phyloP scores from a whole-genome alignment of 2,888 invertebrate genomes.

The Pheosia tremula region DNA sequence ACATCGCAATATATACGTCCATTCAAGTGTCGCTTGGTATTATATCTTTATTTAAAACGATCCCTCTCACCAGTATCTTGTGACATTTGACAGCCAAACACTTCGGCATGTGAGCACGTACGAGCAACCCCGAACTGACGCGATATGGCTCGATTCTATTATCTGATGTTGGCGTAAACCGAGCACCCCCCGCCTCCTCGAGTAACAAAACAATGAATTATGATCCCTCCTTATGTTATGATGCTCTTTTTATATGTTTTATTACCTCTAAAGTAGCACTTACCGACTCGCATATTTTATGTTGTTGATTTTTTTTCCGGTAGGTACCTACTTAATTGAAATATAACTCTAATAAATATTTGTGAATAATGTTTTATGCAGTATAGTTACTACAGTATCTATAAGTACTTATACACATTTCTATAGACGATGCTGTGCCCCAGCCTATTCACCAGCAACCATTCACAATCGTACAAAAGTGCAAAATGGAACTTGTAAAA shows the following conservation, averaged over 20 bases:
- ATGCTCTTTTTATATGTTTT: conserved; percentile 70
- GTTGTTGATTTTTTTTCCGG: conserved; percentile 49
- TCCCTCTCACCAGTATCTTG: conserved; percentile 16
- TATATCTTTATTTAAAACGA: conserved; percentile 29
- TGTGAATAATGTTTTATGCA: no score
- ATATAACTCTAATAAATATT: no score
- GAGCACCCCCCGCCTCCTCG: conserved; percentile 47
- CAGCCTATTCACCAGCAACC: neutral
- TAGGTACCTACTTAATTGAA: conserved; percentile 12
- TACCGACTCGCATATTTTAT: conserved; percentile 57
- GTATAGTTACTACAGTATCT: no score
- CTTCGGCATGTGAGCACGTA: conserved; percentile 44
- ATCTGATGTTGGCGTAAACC: conserved; percentile 73
- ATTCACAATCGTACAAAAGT: conserved; percentile 3
- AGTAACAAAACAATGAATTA: conserved; percentile 78
- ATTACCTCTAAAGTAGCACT: conserved; percentile 68
- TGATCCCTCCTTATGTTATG: conserved; percentile 66
- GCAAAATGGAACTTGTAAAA: neutral
- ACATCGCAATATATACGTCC: conserved; percentile 8
- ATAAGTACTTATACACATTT: no score
- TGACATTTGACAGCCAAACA: conserved; percentile 25
- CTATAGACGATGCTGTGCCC: neutral
- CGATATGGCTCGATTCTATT: conserved; percentile 73
- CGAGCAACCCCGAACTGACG: conserved; percentile 48
- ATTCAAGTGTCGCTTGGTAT: conserved; percentile 19